Conservation (phyloP, 2,888 invertebrate species). For the Falcaria lacertinaria region DNA sequence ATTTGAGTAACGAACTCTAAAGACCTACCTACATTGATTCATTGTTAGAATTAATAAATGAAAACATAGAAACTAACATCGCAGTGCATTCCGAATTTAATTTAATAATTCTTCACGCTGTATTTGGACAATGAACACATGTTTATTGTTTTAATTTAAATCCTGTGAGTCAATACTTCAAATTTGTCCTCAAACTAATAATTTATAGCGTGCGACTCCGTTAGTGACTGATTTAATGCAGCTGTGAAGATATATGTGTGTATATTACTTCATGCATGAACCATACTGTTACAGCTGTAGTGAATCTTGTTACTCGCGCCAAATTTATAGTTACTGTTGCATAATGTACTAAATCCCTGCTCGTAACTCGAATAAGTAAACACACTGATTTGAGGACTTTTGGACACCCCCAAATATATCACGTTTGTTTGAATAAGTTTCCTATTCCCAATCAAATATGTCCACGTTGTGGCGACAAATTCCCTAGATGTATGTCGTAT, state of each 20-base stretch:
- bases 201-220: neutral
- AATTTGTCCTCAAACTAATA: neutral
- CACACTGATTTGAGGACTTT: neutral
- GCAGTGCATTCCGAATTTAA: too few relatives aligned
- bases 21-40: too few relatives aligned
- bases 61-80: too few relatives aligned
- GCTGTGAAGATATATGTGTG: neutral
- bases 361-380: neutral
- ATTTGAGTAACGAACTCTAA: too few relatives aligned
- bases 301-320: neutral
- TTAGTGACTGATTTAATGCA: neutral
- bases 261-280: slow-evolving; percentile 1
- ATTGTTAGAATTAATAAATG: too few relatives aligned
- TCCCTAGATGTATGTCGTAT: too few relatives aligned
- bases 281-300: neutral
- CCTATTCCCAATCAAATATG: neutral
- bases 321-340: neutral
- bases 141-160: neutral
- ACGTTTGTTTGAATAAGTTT: too few relatives aligned
- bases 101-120: too few relatives aligned
- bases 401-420: neutral
- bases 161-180: neutral
- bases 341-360: neutral
- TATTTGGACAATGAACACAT: too few relatives aligned
- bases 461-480: too few relatives aligned